phyloP scores from a whole-genome alignment of 1,140 invertebrate species.

The Listronotus oregonensis region DNA sequence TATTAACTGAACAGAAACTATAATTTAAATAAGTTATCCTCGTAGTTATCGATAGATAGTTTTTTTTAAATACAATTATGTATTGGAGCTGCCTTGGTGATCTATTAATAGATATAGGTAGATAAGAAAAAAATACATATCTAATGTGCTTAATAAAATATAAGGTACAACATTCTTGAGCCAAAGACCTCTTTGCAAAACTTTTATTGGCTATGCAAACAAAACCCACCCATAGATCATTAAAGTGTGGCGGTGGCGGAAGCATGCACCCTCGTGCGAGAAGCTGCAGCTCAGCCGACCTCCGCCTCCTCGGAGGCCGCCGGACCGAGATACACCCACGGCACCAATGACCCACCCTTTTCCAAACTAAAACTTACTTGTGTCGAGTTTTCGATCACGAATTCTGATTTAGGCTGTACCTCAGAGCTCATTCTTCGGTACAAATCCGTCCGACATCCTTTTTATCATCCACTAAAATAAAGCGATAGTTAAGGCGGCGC shows the following conservation, averaged over 20 bases:
- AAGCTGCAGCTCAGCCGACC: slow-evolving; percentile 15
- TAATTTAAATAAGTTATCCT: too few relatives aligned
- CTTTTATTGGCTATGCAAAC: slow-evolving; percentile 24
- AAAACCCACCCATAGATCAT: slow-evolving; percentile 34
- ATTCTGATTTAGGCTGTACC: slow-evolving; percentile 29
- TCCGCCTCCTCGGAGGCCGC: slow-evolving; percentile 32
- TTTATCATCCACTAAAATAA: slow-evolving; percentile 11
- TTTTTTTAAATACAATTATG: too few relatives aligned
- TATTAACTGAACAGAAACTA: too few relatives aligned
- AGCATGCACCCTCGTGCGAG: slow-evolving; percentile 16
- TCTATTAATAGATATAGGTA: too few relatives aligned
- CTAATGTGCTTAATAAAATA: too few relatives aligned
- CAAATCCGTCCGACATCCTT: slow-evolving; percentile 25
- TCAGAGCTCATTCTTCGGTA: slow-evolving; percentile 39
- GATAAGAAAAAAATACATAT: too few relatives aligned
- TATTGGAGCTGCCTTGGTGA: too few relatives aligned
- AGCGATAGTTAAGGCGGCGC: slow-evolving; percentile 2
- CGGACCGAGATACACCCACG: slow-evolving; percentile 37
- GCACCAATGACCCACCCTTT: slow-evolving; percentile 30
- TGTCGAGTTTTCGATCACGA: slow-evolving; percentile 38
- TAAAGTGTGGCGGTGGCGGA: slow-evolving; percentile 13
- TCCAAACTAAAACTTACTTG: slow-evolving; percentile 34
- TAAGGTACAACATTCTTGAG: too few relatives aligned
- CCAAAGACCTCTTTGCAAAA: neutral
- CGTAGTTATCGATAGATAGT: too few relatives aligned